Conservation (phyloP, 2,888 invertebrate genomes). For the Ophion costatus region DNA sequence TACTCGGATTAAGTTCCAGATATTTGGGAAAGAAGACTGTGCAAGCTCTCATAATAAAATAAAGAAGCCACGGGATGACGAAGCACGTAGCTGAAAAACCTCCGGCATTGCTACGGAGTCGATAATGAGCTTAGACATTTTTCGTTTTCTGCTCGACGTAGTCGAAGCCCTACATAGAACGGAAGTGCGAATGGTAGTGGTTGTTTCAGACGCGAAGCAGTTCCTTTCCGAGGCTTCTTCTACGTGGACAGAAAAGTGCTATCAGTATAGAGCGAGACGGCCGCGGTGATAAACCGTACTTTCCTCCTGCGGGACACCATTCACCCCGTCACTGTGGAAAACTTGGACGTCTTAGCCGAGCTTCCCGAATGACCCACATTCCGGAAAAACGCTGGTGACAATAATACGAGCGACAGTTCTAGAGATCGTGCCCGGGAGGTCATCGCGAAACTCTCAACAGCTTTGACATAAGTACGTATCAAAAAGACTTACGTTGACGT, state of each 20-base stretch:
- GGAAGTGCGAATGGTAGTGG: conserved; percentile 47
- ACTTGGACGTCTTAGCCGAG: conserved; percentile 45
- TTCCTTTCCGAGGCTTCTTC: conserved; percentile 53
- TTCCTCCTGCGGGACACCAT: conserved; percentile 27
- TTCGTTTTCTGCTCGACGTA: conserved; percentile 30
- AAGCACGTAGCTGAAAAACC: conserved; percentile 58
- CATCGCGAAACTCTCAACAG: conserved; percentile 36
- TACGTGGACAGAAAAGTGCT: conserved; percentile 52
- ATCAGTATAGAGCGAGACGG: conserved; percentile 45
- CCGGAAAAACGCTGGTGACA: conserved; percentile 29
- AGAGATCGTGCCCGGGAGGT: conserved; percentile 30
- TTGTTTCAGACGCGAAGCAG: conserved; percentile 58
- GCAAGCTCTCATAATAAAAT: conserved; percentile 5
- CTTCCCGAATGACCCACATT: conserved; percentile 48
- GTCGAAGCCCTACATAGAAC: conserved; percentile 74
- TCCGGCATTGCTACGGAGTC: conserved; percentile 72
- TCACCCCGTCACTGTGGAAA: conserved; percentile 33
- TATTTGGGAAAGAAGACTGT: neutral
- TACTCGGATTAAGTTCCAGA: neutral
- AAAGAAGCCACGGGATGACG: conserved; percentile 19
- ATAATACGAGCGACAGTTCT: conserved; percentile 46
- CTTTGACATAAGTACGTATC: conserved; percentile 45
- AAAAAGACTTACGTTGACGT: neutral
- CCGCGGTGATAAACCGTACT: conserved; percentile 41
- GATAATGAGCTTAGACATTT: conserved; percentile 77